phyloP scores from a whole-genome alignment of 2,888 invertebrate species.

The Macrosiphum euphorbiae region DNA sequence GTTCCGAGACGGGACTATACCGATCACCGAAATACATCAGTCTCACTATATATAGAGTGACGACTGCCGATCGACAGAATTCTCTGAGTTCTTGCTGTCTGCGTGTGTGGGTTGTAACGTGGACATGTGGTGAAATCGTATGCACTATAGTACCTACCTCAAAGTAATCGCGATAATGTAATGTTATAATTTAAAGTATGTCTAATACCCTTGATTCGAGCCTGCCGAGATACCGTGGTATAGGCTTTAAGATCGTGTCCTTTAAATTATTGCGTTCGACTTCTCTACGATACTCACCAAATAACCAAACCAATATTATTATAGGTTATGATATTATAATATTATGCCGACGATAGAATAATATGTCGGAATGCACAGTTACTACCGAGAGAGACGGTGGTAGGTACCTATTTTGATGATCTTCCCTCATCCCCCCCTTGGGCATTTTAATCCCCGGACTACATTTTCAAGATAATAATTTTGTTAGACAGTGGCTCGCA shows the following conservation, averaged over 20 bases:
- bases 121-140: background rate
- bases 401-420: background rate
- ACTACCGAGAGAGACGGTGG: background rate
- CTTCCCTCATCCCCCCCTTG: background rate
- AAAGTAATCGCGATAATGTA: background rate
- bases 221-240: background rate
- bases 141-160: background rate
- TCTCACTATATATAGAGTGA: background rate
- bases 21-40: background rate
- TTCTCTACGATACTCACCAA: background rate
- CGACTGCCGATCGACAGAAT: background rate
- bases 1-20: background rate
- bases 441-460: too few relatives aligned
- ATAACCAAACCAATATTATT: too few relatives aligned
- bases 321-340: background rate
- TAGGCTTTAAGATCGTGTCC: background rate
- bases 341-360: background rate
- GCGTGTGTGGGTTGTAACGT: background rate
- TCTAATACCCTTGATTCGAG: too few relatives aligned
- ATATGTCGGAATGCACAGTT: background rate
- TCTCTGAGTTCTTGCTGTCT: background rate
- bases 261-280: background rate
- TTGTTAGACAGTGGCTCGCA: background rate
- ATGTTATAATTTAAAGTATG: background rate
- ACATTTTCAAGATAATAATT: too few relatives aligned